Conservation (phyloP, 1,140 invertebrate genomes). For the Aphidius gifuensis region DNA sequence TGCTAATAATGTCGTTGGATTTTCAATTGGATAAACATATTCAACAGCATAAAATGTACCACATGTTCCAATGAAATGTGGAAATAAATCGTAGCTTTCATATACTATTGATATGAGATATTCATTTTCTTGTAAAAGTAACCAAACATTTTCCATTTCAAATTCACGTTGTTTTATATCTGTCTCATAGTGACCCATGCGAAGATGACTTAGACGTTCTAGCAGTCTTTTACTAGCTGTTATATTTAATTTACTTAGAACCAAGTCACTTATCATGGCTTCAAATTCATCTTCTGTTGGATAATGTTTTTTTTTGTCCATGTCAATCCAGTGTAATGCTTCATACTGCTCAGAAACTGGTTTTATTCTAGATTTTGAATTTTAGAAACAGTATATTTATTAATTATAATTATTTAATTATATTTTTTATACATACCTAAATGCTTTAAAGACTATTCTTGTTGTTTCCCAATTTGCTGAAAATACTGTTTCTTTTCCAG, state of each 20-base stretch:
- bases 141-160: slow-evolving; percentile 65
- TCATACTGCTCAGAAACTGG: slow-evolving; percentile 36
- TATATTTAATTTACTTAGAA: slow-evolving; percentile 57
- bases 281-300: slow-evolving; percentile 58
- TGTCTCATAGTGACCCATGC: slow-evolving; percentile 48
- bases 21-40: slow-evolving; percentile 55
- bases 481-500: slow-evolving; percentile 60
- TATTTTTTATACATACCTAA: slow-evolving; percentile 33
- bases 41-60: slow-evolving; percentile 64
- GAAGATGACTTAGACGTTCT: slow-evolving; percentile 49
- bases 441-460: slow-evolving; percentile 59
- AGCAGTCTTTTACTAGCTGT: slow-evolving; percentile 52
- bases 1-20: slow-evolving; percentile 38
- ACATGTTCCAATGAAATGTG: slow-evolving; percentile 66
- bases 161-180: slow-evolving; percentile 43
- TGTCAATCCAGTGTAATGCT: slow-evolving; percentile 53
- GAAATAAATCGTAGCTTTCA: slow-evolving; percentile 61
- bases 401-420: neutral
- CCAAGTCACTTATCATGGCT: slow-evolving; percentile 53
- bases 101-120: slow-evolving; percentile 62
- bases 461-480: slow-evolving; percentile 57
- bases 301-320: slow-evolving; percentile 49
- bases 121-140: slow-evolving; percentile 64
- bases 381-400: neutral
- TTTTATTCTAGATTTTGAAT: slow-evolving; percentile 28